These are phyloP conservation scores for Uropetala carovei DNA, from an alignment of 2,888 invertebrate species.

Conservation along the genomic window DNA sequence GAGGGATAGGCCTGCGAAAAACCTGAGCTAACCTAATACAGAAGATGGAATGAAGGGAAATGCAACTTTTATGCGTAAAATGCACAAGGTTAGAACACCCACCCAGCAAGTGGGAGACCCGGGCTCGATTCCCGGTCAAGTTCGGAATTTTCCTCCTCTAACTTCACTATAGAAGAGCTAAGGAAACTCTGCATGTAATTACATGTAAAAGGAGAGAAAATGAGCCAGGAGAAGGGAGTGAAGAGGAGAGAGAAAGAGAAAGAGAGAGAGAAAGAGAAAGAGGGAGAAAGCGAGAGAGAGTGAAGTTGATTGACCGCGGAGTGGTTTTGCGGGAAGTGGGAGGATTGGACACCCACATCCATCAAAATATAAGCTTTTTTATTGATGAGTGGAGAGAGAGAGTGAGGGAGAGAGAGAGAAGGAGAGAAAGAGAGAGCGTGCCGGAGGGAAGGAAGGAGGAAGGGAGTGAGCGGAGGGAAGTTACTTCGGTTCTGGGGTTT, in stretches of 20 bases:
- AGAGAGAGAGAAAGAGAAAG: neutral
- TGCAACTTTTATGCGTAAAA: neutral
- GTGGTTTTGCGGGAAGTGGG: neutral
- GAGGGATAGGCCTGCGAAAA: no score
- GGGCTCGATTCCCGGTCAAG: neutral
- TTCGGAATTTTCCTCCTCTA: no score
- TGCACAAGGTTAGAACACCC: neutral
- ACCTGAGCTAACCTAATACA: neutral
- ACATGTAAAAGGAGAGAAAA: neutral
- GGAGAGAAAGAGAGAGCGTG: no score
- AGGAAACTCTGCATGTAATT: neutral
- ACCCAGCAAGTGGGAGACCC: neutral
- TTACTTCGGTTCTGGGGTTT: neutral
- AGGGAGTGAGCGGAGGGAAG: neutral
- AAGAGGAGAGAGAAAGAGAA: neutral
- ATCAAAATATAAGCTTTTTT: constrained; percentile 19
- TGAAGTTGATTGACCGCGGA: neutral
- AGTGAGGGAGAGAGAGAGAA: no score
- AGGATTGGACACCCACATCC: neutral
- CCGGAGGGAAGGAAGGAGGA: neutral
- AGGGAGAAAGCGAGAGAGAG: neutral
- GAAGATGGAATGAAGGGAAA: neutral
- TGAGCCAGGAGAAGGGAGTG: neutral
- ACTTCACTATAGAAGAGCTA: neutral
- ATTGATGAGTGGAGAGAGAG: neutral